Evolutionary conservation across 2,888 invertebrate genomes (phyloP).

Genomic region (Coenonympha arcania): DNA sequence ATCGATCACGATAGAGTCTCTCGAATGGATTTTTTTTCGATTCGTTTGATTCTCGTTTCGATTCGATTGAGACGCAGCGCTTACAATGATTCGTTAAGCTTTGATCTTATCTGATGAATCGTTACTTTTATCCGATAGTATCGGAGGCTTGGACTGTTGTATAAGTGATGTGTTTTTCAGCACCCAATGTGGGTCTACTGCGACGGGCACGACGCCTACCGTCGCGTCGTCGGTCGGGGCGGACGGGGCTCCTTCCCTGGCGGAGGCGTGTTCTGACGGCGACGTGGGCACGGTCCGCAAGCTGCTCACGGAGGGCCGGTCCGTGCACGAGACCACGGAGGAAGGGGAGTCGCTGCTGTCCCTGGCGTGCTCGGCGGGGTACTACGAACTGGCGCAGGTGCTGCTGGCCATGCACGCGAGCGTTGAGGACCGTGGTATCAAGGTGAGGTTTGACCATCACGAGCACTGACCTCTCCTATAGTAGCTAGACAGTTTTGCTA

Average conservation of each 20-base stretch:
- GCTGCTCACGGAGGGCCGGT: constrained; percentile 92
- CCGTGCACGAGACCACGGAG: constrained; percentile 96
- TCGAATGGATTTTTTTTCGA: constrained; percentile 44
- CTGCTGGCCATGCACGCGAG: constrained; percentile 97
- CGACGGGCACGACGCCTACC: constrained; percentile 59
- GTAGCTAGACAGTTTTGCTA: too few species aligned
- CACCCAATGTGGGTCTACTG: constrained; percentile 65
- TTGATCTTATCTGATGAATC: constrained; percentile 69
- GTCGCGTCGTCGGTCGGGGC: constrained; percentile 73
- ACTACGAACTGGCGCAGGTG: constrained; percentile 97
- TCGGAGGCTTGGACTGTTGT: background rate
- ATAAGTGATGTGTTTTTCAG: constrained; percentile 35
- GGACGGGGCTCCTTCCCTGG: constrained; percentile 81
- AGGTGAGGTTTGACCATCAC: constrained; percentile 54
- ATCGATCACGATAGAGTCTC: constrained; percentile 50
- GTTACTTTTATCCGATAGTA: background rate
- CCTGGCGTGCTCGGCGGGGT: constrained; percentile 97
- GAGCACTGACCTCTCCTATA: too few species aligned
- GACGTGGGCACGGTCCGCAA: constrained; percentile 94
- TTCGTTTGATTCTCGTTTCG: constrained; percentile 41
- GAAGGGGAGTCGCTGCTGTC: constrained; percentile 97
- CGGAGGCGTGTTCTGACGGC: constrained; percentile 95
- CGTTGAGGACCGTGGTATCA: constrained; percentile 97
- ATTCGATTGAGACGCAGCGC: constrained; percentile 53
- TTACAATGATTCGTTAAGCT: constrained; percentile 63